These are phyloP conservation scores for Tinamus guttatus DNA, from an alignment of 2,113 vertebrate species.

Conservation along the genomic window DNA sequence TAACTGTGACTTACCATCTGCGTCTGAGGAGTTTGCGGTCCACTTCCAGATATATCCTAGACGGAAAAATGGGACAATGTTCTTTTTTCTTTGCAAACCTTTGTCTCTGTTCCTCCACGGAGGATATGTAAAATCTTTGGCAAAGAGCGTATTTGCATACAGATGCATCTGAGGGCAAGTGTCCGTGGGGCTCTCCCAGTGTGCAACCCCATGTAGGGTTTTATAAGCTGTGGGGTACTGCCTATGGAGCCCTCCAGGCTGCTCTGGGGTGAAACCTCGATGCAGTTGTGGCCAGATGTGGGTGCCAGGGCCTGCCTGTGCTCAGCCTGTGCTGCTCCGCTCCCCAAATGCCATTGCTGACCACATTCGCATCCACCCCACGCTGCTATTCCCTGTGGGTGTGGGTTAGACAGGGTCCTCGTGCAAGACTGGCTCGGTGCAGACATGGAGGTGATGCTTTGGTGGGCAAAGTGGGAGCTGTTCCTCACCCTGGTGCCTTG, in stretches of 20 bases:
- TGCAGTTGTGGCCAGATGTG: background rate
- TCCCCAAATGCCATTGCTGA: background rate
- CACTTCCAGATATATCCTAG: background rate
- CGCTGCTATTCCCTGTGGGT: background rate
- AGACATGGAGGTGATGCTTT: rapidly evolving
- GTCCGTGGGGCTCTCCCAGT: background rate
- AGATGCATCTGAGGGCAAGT: background rate
- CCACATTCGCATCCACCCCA: rapidly evolving
- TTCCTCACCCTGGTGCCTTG: background rate
- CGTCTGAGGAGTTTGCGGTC: background rate
- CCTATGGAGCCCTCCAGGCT: background rate
- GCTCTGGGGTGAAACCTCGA: background rate
- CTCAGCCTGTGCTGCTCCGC: background rate
- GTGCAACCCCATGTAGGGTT: background rate
- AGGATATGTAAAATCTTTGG: background rate
- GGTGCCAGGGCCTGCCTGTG: background rate
- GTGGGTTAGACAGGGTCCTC: rapidly evolving
- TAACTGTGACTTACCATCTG: background rate
- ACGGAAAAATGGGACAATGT: background rate
- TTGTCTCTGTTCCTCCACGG: background rate
- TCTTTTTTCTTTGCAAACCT: background rate
- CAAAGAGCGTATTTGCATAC: background rate
- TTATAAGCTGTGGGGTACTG: background rate
- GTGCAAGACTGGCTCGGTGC: background rate
- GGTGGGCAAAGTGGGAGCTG: background rate